Conservation (phyloP, 1,140 invertebrate species). For the Ceratosolen solmsi region DNA sequence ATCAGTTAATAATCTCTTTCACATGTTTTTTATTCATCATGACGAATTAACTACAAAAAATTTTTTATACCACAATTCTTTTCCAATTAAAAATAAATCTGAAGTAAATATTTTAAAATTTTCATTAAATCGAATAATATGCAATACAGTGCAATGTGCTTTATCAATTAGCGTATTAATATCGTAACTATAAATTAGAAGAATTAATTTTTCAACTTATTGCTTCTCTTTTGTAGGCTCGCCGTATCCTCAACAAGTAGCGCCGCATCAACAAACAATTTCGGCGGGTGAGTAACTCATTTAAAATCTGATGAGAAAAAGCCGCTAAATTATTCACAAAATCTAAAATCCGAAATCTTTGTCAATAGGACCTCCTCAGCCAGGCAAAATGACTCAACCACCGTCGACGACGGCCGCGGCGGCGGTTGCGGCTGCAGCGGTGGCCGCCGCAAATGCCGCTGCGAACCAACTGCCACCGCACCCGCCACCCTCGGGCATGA, state of each 20-base stretch:
- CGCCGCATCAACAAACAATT: slow-evolving; percentile 50
- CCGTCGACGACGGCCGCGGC: slow-evolving; percentile 54
- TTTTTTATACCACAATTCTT: too few species aligned
- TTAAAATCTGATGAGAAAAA: background rate
- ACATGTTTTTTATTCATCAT: too few species aligned
- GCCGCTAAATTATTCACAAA: background rate
- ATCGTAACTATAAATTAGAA: too few species aligned
- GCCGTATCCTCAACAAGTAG: slow-evolving; percentile 52
- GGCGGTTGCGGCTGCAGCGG: slow-evolving; percentile 53
- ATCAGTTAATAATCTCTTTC: background rate
- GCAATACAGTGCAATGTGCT: too few species aligned
- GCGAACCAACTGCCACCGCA: slow-evolving; percentile 61
- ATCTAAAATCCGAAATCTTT: too few species aligned
- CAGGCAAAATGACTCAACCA: slow-evolving; percentile 52
- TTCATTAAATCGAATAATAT: too few species aligned
- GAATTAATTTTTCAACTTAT: too few species aligned
- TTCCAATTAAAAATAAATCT: too few species aligned
- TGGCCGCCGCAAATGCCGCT: slow-evolving; percentile 56
- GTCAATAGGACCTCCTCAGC: slow-evolving; percentile 43
- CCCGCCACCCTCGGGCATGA: slow-evolving; percentile 55
- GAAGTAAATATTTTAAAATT: too few species aligned
- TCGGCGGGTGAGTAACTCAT: slow-evolving; percentile 35
- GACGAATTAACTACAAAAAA: too few species aligned
- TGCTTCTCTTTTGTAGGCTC: slow-evolving; percentile 29
- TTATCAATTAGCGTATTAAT: too few species aligned